Evolutionary conservation across 1,140 invertebrate genomes (phyloP).

Genomic region (Harpegnathos saltator): DNA sequence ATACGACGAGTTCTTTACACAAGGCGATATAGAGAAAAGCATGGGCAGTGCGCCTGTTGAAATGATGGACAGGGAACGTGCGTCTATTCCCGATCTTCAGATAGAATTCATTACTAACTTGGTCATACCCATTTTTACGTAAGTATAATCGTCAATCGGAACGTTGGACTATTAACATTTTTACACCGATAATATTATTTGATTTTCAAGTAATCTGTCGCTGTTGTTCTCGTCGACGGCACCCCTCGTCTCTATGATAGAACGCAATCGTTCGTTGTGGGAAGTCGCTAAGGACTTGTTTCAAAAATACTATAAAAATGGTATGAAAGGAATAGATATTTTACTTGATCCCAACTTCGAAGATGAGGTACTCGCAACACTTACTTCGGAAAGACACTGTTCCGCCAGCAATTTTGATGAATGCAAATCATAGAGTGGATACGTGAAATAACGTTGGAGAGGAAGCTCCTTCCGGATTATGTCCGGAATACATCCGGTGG

Average conservation of each 20-base stretch:
- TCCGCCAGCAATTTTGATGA: neutral
- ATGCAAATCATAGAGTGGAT: neutral
- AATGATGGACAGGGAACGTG: slow-evolving; percentile 94
- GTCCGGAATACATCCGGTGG: too few relatives aligned
- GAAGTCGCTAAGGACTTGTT: slow-evolving; percentile 72
- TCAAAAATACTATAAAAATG: slow-evolving; percentile 72
- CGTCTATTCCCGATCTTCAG: slow-evolving; percentile 93
- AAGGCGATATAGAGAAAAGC: slow-evolving; percentile 94
- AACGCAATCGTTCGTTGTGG: slow-evolving; percentile 78
- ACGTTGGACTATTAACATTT: neutral
- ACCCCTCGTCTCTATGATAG: slow-evolving; percentile 73
- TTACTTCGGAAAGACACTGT: slow-evolving; percentile 8
- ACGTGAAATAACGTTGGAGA: neutral
- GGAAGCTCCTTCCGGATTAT: too few relatives aligned
- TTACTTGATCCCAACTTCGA: slow-evolving; percentile 76
- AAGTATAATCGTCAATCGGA: slow-evolving; percentile 57
- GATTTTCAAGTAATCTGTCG: slow-evolving; percentile 80
- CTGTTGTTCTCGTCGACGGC: slow-evolving; percentile 78
- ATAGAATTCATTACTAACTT: slow-evolving; percentile 90
- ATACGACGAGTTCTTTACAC: slow-evolving; percentile 95
- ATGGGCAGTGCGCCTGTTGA: slow-evolving; percentile 91
- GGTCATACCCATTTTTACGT: slow-evolving; percentile 84
- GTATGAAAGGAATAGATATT: slow-evolving; percentile 77
- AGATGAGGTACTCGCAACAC: slow-evolving; percentile 72
- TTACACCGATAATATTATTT: slow-evolving; percentile 36